Evolutionary conservation across 2,797 vertebrate species (phyloP), one percentile per base, ranked within the genome.

Genomic region (Iguana delicatissima): DNA sequence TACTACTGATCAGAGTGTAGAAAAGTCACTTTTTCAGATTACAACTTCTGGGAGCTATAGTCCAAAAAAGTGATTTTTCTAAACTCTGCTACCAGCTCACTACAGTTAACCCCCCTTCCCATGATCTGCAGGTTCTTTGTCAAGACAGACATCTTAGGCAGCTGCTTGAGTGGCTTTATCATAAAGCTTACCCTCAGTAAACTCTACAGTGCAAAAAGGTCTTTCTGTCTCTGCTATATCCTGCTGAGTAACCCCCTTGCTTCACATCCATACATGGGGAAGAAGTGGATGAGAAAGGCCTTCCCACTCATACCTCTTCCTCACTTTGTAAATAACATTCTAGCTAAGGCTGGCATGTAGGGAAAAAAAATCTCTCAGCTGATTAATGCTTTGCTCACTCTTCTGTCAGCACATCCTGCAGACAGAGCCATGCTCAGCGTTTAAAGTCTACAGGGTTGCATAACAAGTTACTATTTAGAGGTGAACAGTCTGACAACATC

Each of bases 171-270:
- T 14, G 72, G 72, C 55, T 84, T 87, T 76, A 84, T 77, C 86
- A 92, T 91, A 89, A 24, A 85, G 84, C 77, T 35, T 82, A 76
- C 88, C 57, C 38, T 84, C 62, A 52, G 42, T 42, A 35, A 80
- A 79, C 64, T 35, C 64, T 72, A 46, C n/a, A 46, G 85, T 69
- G 18, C 81, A 82, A 62, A 82, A 77, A 90, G 64, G 62, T 86
- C 52, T 93, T 90, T 86, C 92, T 59, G 96, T 97, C 97, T 97
- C 90, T 29, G 88, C 93, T 22, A 38, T 95, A 96, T 97, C 97
- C 96, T 97, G 97, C 96, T 96, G 97, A 97, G 96, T 96, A 97
- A 96, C 94, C 1, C 88, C 67, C 64, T 67, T 26, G 92, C 90
- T 84, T 89, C 93, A 92, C 93, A 88, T 69, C 96, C 96, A 93